Conservation (phyloP, 1,140 invertebrate species). For the Drosophila rufa region DNA sequence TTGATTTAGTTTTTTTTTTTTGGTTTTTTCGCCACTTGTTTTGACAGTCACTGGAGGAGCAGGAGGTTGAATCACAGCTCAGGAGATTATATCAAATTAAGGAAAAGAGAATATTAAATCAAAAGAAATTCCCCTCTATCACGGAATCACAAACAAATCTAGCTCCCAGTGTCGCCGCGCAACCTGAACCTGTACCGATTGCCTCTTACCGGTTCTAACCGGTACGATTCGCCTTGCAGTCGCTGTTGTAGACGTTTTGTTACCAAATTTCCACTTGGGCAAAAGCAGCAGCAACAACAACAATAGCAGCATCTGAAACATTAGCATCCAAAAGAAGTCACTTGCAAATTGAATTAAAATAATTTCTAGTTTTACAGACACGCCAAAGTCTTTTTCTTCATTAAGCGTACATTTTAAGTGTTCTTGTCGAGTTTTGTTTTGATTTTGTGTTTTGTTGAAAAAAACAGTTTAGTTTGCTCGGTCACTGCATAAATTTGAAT, state of each 20-base stretch:
- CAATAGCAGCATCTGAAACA: conserved; percentile 11
- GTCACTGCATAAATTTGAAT: conserved; percentile 35
- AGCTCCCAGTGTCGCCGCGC: conserved; percentile 12
- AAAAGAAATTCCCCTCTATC: conserved; percentile 22
- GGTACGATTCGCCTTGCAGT: conserved; percentile 58
- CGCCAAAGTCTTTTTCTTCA: conserved; percentile 8
- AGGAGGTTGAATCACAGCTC: conserved; percentile 9
- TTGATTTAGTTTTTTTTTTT: background rate
- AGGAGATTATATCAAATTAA: conserved; percentile 7
- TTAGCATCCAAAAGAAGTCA: conserved; percentile 22
- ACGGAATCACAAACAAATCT: conserved; percentile 14
- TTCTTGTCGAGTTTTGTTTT: conserved; percentile 53
- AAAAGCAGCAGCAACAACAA: conserved; percentile 12
- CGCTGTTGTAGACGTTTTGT: conserved; percentile 14
- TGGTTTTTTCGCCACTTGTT: conserved; percentile 23
- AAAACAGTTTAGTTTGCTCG: conserved; percentile 24
- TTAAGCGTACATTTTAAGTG: background rate
- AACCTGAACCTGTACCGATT: conserved; percentile 56
- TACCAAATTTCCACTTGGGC: conserved; percentile 37
- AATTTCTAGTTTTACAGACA: conserved; percentile 48
- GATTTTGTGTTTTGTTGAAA: conserved; percentile 30
- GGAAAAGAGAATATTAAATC: background rate
- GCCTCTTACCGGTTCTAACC: conserved; percentile 66
- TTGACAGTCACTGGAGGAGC: background rate
- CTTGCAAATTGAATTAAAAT: conserved; percentile 65